These are phyloP conservation scores for Eupithecia pulchellata DNA, from an alignment of 2,888 invertebrate species.

Conservation along the genomic window DNA sequence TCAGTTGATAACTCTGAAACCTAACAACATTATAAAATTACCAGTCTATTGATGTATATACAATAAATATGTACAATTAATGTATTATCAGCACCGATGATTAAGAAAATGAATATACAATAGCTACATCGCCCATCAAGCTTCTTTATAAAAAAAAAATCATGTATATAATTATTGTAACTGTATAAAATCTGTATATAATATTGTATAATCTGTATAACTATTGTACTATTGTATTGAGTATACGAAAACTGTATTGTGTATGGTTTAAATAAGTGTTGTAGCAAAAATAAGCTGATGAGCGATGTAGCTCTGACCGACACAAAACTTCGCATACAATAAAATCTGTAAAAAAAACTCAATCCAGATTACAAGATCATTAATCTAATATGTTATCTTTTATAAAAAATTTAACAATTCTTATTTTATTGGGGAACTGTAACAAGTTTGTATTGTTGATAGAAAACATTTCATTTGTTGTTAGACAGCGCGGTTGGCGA, in stretches of 20 bases:
- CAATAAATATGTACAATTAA: constrained; percentile 84
- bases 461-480: constrained; percentile 57
- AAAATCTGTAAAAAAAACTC: constrained; percentile 81
- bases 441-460: constrained; percentile 82
- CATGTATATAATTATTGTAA: constrained; percentile 68
- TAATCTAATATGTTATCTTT: constrained; percentile 82
- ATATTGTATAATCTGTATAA: constrained; percentile 65
- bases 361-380: constrained; percentile 86
- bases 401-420: constrained; percentile 85
- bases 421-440: constrained; percentile 83
- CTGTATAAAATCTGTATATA: constrained; percentile 67
- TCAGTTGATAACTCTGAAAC: constrained; percentile 78
- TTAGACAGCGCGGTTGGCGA: constrained; percentile 83
- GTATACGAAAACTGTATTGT: constrained; percentile 56
- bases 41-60: constrained; percentile 84
- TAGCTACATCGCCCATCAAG: constrained; percentile 69
- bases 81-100: constrained; percentile 82
- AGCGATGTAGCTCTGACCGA: constrained; percentile 65
- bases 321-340: constrained; percentile 71
- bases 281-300: constrained; percentile 80
- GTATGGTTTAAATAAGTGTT: constrained; percentile 75
- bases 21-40: constrained; percentile 83
- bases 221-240: constrained; percentile 67
- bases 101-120: constrained; percentile 66
- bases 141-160: constrained; percentile 63